Base-by-base conservation (phyloP, 2,797 vertebrate genomes). In the Chloroceryle inda region DNA sequence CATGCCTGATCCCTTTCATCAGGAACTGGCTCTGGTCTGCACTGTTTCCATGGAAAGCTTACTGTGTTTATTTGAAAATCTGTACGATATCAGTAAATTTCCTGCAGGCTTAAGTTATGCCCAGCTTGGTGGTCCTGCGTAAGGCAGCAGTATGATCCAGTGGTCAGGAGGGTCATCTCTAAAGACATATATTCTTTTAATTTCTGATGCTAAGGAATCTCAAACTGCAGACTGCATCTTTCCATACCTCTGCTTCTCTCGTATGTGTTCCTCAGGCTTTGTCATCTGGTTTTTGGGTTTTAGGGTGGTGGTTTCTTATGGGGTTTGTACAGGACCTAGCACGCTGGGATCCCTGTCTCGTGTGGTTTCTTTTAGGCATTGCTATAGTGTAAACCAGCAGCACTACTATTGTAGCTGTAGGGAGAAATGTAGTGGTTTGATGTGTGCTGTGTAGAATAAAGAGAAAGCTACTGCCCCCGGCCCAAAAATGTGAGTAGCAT, bases 331-430 rank as follows among this genome's bases (percentile, higher is more conserved):
- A 83, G 88, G 50, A 33, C 35, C n/a, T 84, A 13, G 52, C 67
- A 18, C 4, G 3, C 58, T 22, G 58, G 84, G 82, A 86, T 88
- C 56, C n/a, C 23, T 50, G 55, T 71, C 76, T 88, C 76, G 6
- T 80, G 78, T 84, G 88, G 73, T 81, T 88, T 92, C 92, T 94
- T 90, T 50, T 21, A 88, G 79, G 55, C 22, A 9, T 88, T 89
- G 13, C 88, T 95, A 0, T 91, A 78, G 72, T 83, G 66, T 14
- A 62, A 94, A 96, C 79, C 88, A 92, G 89, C 82, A 83, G 67
- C 58, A 45, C 83, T 93, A 81, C 86, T 86, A 86, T 78, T 95
- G 88, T 86, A 79, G 85, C 95, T 86, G 63, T 90, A 92, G 88
- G 92, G 83, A 87, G 81, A 82, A 95, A 79, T 69, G 68, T 87